Evolutionary conservation across 2,797 vertebrate species (phyloP), one percentile per base, ranked within the genome.

Genomic region (Syndactyla subalaris): DNA sequence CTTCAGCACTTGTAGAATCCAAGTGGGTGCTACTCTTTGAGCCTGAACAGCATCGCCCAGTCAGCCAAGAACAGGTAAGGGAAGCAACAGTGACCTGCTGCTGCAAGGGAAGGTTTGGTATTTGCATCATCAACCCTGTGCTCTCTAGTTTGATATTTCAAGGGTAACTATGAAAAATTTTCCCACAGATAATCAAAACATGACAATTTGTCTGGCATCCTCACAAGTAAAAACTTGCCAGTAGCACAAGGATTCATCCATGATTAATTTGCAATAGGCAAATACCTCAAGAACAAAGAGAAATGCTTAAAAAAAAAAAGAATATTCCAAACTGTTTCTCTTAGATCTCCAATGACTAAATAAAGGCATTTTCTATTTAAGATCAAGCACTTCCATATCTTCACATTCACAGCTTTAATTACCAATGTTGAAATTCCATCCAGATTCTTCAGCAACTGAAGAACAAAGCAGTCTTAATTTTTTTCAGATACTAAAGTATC

Each of bases 151-250:
- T 76, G 85, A 58, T 92, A 81, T 86, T 92, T 88, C 63, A 90
- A 94, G 63, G 70, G 70, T 49, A 96, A 81, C 45, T 27, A 86
- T 43, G 82, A 91, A 88, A 91, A 88, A 70, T 84, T 90, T 94
- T 94, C 96, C 80, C 88, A 92, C 55, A 92, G 71, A 85, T 80
- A 95, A 93, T 90, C 63, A 93, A 93, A 95, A 95, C 74, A 92
- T 2, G 14, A 79, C 77, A 79, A 90, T 90, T 90, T 93, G 76
- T 72, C 91, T 95, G 95, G 91, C 85, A 86, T 93, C 52, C 43
- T 72, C 79, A 77, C 93, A 90, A 94, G 79, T 66, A 84, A 91
- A 90, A 94, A 90, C 95, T 91, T 92, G 93, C 92, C 55, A 88
- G 63, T 30, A 81, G 92, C 85, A 67, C 51, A 66, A 91, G 68